Percentiles rank a stretch among this genome's conserved stretches.
These are phyloP conservation scores for Pachycephus smyrnensis DNA, from an alignment of 2,888 invertebrate species.

Conservation along the genomic window DNA sequence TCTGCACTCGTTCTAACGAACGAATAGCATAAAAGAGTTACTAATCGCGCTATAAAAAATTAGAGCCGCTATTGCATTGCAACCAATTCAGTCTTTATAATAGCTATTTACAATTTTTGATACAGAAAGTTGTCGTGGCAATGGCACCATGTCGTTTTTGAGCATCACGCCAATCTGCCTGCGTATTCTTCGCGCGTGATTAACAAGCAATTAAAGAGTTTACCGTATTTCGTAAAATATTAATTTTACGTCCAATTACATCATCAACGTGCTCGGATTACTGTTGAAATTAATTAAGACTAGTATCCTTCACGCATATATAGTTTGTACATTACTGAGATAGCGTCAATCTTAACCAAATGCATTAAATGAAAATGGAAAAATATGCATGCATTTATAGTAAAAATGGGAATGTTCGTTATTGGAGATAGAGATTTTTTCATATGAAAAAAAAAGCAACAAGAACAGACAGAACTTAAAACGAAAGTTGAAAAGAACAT, in stretches of 20 bases:
- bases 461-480: too few species aligned
- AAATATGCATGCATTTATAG: neutral
- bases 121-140: neutral
- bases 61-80: neutral
- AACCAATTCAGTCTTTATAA: constrained; percentile 3
- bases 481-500: neutral
- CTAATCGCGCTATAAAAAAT: neutral
- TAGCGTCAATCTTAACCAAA: neutral
- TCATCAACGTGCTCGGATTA: neutral
- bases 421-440: neutral
- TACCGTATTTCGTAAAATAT: neutral
- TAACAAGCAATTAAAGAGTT: neutral
- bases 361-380: neutral
- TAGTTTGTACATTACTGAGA: neutral
- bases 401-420: neutral
- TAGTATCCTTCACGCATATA: neutral
- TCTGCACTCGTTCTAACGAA: neutral
- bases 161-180: neutral
- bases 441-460: neutral
- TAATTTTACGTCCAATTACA: neutral
- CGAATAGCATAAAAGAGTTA: neutral
- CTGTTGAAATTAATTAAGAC: neutral
- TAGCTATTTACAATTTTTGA: constrained; percentile 18
- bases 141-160: constrained; percentile 4
- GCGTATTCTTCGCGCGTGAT: neutral